These are phyloP conservation scores for Paramuricea clavata DNA, from an alignment of 92 coral and sea anemone genomes.

Conservation along the genomic window DNA sequence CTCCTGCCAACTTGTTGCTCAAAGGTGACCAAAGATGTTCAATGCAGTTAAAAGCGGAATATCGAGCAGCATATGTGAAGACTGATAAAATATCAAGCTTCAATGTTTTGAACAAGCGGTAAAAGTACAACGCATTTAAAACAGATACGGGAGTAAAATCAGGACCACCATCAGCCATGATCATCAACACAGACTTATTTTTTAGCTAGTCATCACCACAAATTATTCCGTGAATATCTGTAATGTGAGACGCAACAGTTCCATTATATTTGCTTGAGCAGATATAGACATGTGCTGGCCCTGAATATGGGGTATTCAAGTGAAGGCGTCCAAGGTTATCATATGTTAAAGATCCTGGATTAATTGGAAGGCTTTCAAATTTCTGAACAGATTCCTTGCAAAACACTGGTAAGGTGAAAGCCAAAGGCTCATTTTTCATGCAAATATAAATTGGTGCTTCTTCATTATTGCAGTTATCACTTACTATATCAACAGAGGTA, in stretches of 20 bases:
- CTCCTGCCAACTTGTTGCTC: background rate
- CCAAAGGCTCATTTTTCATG: conserved; percentile 13
- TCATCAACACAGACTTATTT: conserved; percentile 5
- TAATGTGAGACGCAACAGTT: conserved; percentile 8
- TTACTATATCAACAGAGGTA: conserved; percentile 2
- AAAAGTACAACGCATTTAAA: background rate
- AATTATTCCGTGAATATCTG: conserved; percentile 3
- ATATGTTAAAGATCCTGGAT: background rate
- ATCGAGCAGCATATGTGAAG: background rate
- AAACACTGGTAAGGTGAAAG: conserved; percentile 1
- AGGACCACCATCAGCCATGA: conserved; percentile 37
- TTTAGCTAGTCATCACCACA: background rate
- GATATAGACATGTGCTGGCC: conserved; percentile 15
- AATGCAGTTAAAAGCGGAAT: background rate
- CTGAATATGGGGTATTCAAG: conserved; percentile 12
- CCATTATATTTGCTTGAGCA: conserved; percentile 4
- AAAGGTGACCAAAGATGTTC: conserved; percentile 13
- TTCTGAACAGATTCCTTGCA: conserved; percentile 6
- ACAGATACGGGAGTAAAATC: conserved; percentile 27
- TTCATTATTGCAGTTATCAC: no score
- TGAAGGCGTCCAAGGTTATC: conserved; percentile 15
- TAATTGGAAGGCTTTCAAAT: conserved; percentile 1
- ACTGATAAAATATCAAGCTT: background rate
- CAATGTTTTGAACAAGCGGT: background rate
- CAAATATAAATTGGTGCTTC: conserved; percentile 4